Conservation (phyloP, 2,113 vertebrate species). For the Myotis yumanensis region DNA sequence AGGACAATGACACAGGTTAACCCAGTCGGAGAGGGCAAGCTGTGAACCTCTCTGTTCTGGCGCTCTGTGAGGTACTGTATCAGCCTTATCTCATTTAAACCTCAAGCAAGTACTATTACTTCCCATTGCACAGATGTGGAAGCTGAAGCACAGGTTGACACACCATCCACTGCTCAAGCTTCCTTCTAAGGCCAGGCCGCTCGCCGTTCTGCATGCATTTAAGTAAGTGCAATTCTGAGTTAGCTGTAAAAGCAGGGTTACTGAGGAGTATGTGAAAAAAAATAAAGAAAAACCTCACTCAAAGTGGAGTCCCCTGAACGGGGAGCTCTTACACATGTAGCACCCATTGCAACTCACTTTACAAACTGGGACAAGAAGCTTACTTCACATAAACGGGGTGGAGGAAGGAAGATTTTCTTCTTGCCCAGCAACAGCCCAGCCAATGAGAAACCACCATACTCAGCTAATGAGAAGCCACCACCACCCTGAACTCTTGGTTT, state of each 20-base stretch:
- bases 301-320: not conserved
- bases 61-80: accelerated
- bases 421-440: not conserved
- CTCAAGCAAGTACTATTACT: not conserved
- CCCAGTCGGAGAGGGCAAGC: not conserved
- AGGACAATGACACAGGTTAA: not conserved
- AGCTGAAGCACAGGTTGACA: not conserved
- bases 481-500: not conserved
- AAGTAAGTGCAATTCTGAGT: not conserved
- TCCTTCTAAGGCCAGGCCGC: not conserved
- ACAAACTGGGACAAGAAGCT: not conserved
- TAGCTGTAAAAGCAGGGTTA: too few relatives aligned
- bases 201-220: not conserved
- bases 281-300: not conserved
- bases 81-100: not conserved
- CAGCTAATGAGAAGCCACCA: not conserved
- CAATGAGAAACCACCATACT: not conserved
- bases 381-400: not conserved
- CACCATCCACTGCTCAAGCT: not conserved
- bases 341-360: not conserved
- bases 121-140: not conserved
- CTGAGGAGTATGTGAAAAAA: not conserved
- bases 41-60: not conserved
- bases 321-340: not conserved
- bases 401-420: not conserved